These are phyloP conservation scores for Manis javanica DNA, from an alignment of 2,797 vertebrate species.

Conservation along the genomic window DNA sequence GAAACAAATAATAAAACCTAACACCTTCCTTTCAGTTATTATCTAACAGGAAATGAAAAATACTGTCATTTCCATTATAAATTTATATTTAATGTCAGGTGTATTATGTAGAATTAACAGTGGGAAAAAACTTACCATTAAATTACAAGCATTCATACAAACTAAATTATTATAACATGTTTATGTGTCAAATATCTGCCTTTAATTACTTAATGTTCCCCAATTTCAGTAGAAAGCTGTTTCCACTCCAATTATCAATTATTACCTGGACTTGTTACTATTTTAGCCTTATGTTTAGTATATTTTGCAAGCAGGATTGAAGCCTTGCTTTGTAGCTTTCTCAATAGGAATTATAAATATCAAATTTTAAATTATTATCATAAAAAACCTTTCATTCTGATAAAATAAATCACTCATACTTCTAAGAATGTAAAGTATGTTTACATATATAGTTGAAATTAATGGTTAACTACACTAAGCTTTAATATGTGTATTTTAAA, in stretches of 20 bases:
- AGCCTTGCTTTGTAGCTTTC: conserved; percentile 22
- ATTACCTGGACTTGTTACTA: conserved; percentile 53
- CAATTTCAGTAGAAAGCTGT: conserved; percentile 54
- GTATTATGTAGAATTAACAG: conserved; percentile 56
- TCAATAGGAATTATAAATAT: conserved; percentile 20
- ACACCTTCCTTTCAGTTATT: conserved; percentile 57
- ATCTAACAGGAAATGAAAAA: conserved; percentile 66
- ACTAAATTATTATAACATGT: conserved; percentile 62
- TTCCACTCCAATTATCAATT: conserved; percentile 52
- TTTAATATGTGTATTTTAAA: conserved; percentile 41
- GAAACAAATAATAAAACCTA: conserved; percentile 59
- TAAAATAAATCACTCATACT: not conserved
- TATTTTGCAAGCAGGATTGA: conserved; percentile 58
- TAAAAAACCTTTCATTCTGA: conserved; percentile 22
- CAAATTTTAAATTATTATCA: conserved; percentile 39
- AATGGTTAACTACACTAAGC: conserved; percentile 28
- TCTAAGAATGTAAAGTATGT: conserved; percentile 6
- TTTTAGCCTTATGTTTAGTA: conserved; percentile 50
- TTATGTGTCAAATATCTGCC: conserved; percentile 72
- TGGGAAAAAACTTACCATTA: conserved; percentile 47
- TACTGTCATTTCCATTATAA: conserved; percentile 54
- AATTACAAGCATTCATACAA: conserved; percentile 71
- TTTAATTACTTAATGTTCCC: conserved; percentile 68
- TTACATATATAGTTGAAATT: conserved; percentile 26
- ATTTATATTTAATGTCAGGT: conserved; percentile 68